These are phyloP conservation scores for Somateria mollissima DNA, from an alignment of 2,797 vertebrate genomes.

Conservation along the genomic window DNA sequence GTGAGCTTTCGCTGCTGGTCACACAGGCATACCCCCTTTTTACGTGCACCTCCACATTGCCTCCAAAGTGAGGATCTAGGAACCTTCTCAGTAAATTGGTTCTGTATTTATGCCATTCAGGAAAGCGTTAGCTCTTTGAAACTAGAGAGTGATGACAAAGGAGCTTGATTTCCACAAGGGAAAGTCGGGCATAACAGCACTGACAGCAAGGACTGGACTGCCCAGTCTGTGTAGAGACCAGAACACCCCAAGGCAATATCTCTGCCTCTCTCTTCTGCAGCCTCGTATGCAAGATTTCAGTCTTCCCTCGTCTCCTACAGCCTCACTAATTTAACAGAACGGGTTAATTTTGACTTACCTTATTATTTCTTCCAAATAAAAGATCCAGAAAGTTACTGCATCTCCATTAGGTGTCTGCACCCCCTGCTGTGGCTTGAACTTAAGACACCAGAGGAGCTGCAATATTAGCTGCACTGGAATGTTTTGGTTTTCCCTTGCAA, in stretches of 20 bases:
- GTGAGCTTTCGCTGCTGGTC: background rate
- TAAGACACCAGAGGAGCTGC: constrained; percentile 53
- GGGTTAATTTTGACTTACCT: constrained; percentile 43
- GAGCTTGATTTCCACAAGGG: background rate
- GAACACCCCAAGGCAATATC: background rate
- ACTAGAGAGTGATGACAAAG: background rate
- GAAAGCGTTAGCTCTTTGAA: background rate
- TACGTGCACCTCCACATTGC: fast-evolving
- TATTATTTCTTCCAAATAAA: constrained; percentile 55
- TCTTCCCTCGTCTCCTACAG: background rate
- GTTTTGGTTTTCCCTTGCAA: constrained; percentile 66
- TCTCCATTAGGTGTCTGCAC: constrained; percentile 51
- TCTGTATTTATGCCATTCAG: background rate
- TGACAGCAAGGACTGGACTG: background rate
- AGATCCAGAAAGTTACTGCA: constrained; percentile 46
- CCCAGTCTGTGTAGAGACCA: fast-evolving
- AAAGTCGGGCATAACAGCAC: background rate
- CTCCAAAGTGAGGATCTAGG: background rate
- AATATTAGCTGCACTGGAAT: constrained; percentile 61
- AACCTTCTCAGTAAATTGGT: background rate
- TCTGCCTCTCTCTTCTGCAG: background rate
- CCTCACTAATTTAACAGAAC: background rate
- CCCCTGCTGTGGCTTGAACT: constrained; percentile 66
- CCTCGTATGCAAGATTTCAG: background rate
- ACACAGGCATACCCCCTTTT: background rate